phyloP scores from a whole-genome alignment of 2,797 vertebrate species.

The Potorous gilbertii region DNA sequence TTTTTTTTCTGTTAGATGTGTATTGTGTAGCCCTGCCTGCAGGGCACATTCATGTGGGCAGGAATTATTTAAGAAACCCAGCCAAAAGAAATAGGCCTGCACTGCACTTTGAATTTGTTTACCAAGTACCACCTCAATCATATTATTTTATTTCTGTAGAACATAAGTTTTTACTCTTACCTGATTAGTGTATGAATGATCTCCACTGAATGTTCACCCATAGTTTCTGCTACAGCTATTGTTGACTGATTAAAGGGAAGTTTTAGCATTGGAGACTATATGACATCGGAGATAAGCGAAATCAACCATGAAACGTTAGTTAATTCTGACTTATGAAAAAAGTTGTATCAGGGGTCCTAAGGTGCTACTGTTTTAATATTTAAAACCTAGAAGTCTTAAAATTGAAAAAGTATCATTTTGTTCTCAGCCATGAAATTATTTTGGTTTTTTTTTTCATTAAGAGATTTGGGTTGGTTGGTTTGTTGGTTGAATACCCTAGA shows the following conservation, averaged over 20 bases:
- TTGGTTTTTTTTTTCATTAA: background rate
- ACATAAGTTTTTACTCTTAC: background rate
- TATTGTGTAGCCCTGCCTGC: background rate
- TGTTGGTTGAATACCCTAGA: background rate
- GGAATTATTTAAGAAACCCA: constrained; percentile 10
- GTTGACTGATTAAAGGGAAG: background rate
- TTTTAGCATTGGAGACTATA: background rate
- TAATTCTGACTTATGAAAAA: background rate
- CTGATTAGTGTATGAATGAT: background rate
- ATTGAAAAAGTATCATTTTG: background rate
- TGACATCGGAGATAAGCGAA: background rate
- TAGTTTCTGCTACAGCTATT: constrained; percentile 7
- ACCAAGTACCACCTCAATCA: background rate
- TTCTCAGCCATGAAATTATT: background rate
- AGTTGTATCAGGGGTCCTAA: background rate
- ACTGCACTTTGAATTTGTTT: background rate
- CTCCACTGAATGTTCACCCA: background rate
- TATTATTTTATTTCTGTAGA: background rate
- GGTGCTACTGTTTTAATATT: background rate
- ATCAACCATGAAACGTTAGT: background rate
- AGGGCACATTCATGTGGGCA: background rate
- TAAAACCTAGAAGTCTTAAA: constrained; percentile 17
- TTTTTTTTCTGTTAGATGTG: constrained; percentile 17
- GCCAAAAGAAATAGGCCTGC: background rate
- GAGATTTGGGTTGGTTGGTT: background rate